Percentiles rank a stretch among this genome's conserved stretches.
Evolutionary conservation across 2,888 invertebrate genomes (phyloP).

Genomic region (Eurytoma adleriae): DNA sequence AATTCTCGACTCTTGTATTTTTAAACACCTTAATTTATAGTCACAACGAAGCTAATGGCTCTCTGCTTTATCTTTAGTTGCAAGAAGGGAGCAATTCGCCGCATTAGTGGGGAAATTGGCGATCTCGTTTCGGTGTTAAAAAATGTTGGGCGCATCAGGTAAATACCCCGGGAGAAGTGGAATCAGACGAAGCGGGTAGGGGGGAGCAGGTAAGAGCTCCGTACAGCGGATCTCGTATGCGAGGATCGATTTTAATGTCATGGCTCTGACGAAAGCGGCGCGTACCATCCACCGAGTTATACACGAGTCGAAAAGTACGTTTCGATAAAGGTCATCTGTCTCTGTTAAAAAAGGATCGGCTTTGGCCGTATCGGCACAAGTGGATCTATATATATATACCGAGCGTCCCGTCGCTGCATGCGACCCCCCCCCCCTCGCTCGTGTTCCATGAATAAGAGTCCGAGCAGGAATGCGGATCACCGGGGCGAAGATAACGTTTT

Average conservation of each 20-base stretch:
- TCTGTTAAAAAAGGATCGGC: conserved; percentile 69
- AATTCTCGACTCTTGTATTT: too few relatives aligned
- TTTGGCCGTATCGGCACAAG: conserved; percentile 63
- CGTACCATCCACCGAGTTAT: conserved; percentile 32
- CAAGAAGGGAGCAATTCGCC: not conserved
- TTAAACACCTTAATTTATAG: too few relatives aligned
- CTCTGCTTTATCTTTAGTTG: not conserved
- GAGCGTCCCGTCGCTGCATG: too few relatives aligned
- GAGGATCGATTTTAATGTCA: conserved; percentile 50
- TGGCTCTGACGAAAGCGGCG: conserved; percentile 42
- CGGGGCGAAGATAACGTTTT: conserved; percentile 65
- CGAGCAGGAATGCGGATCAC: conserved; percentile 41
- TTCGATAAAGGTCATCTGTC: conserved; percentile 66
- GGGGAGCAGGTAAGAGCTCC: not conserved
- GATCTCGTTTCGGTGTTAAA: conserved; percentile 24
- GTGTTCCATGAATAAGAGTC: conserved; percentile 4
- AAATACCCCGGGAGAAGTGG: conserved; percentile 14
- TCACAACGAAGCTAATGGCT: too few relatives aligned
- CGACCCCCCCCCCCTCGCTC: not conserved
- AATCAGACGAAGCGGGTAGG: not conserved
- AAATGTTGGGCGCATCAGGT: conserved; percentile 9
- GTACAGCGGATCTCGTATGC: not conserved
- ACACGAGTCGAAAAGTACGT: conserved; percentile 47
- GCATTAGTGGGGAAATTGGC: not conserved
- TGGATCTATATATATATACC: conserved; percentile 18